Evolutionary conservation across 2,113 vertebrate species (phyloP).

Genomic region (Labeo rohita): DNA sequence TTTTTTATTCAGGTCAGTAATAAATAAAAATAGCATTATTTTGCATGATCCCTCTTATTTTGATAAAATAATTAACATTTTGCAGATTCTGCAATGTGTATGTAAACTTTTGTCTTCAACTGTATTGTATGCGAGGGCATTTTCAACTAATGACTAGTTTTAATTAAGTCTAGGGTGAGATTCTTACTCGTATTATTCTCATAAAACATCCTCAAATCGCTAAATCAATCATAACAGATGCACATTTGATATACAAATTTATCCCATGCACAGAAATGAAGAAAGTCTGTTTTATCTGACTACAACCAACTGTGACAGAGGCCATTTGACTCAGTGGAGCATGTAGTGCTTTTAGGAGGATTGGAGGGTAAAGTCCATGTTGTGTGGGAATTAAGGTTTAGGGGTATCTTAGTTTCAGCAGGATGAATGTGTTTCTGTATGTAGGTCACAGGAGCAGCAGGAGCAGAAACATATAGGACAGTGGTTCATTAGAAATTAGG

Average conservation of each 20-base stretch:
- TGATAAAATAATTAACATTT: too few relatives aligned
- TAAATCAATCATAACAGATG: not conserved
- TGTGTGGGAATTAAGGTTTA: slow-evolving; percentile 32
- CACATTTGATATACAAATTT: not conserved
- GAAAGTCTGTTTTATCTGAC: slow-evolving; percentile 10
- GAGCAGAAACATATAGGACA: slow-evolving; percentile 36
- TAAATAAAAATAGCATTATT: too few relatives aligned
- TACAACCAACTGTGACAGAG: slow-evolving; percentile 9
- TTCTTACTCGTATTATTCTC: not conserved
- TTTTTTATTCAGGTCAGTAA: too few relatives aligned
- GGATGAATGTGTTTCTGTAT: slow-evolving; percentile 30
- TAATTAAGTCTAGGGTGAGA: not conserved
- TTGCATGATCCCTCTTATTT: too few relatives aligned
- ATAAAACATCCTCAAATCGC: not conserved
- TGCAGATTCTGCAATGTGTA: too few relatives aligned
- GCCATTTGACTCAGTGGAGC: slow-evolving; percentile 16
- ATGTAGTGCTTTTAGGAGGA: slow-evolving; percentile 8
- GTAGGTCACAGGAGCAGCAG: slow-evolving; percentile 39
- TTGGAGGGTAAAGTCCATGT: slow-evolving; percentile 30
- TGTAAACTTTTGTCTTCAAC: too few relatives aligned
- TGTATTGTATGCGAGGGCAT: not conserved
- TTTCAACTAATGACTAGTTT: not conserved
- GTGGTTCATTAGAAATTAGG: slow-evolving; percentile 29
- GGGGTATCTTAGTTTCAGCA: slow-evolving; percentile 24
- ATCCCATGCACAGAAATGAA: slow-evolving; percentile 23